phyloP scores from a whole-genome alignment of 2,888 invertebrate genomes.

The Noctua janthina region DNA sequence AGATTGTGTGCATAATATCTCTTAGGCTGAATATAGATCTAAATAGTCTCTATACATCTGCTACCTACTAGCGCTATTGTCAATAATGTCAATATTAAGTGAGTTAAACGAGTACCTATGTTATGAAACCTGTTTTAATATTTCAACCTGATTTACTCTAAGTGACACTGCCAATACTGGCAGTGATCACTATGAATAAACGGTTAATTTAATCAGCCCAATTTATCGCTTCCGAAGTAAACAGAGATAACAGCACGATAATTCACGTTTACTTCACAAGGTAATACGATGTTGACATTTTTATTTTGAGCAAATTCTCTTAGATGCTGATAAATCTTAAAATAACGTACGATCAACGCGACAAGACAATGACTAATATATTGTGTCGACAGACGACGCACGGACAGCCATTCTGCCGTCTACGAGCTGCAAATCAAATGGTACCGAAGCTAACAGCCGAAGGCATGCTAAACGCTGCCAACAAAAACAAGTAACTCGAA shows the following conservation, averaged over 20 bases:
- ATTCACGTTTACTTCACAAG: conserved; percentile 55
- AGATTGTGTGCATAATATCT: too few relatives aligned
- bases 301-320: conserved; percentile 51
- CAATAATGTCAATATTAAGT: too few relatives aligned
- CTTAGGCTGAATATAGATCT: too few relatives aligned
- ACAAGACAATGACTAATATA: conserved; percentile 55
- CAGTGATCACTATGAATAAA: conserved; percentile 44
- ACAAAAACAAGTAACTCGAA: conserved; percentile 83
- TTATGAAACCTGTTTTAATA: conserved; percentile 28
- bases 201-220: conserved; percentile 37
- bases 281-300: conserved; percentile 59
- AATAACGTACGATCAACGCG: conserved; percentile 37
- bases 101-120: background rate
- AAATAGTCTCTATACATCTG: too few relatives aligned
- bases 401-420: conserved; percentile 42
- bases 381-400: conserved; percentile 40
- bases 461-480: conserved; percentile 76
- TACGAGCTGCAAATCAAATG: conserved; percentile 53
- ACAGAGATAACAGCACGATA: conserved; percentile 47
- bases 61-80: too few relatives aligned
- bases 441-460: conserved; percentile 65
- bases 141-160: conserved; percentile 22
- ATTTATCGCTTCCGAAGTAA: conserved; percentile 45
- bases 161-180: conserved; percentile 12
- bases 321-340: conserved; percentile 47